Evolutionary conservation across 2,888 invertebrate genomes (phyloP), one percentile per base, ranked within the genome.

Genomic region (Perizoma affinitatum): DNA sequence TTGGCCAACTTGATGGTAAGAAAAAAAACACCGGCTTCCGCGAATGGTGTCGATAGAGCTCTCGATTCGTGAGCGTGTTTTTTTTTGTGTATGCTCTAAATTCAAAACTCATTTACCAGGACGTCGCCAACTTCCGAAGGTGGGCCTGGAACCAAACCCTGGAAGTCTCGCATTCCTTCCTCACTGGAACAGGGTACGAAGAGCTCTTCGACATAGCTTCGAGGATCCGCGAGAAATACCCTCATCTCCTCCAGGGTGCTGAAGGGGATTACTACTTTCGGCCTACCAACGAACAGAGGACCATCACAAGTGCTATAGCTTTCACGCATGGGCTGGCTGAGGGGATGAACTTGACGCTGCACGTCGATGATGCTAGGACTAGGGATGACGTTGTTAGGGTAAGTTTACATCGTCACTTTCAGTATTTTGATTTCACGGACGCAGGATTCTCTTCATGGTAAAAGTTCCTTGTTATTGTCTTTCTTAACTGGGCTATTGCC

Each of bases 101-200:
- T 7, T 8, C 6, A 8, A 38, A 49, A 43, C 22, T n/a, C 44
- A 53, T 42, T 41, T 66, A 59, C 0, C 87, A 94, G 76, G 97
- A 97, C 78, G 87, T 96, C 41, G 93, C 95, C 48, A 90, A 94
- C 62, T 85, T 97, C 45, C 93, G 91, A 72, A 89, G 90, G 64
- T 96, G 96, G 95, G 86, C 86, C 9, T 95, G 96, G 94, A 94
- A 95, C 71, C 81, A 88, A 0, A 94, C 94, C 45, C 85, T 96
- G 10, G 88, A 92, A 10, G 84, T 87, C 1, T 87, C 93, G 11
- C 92, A 93, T 9, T 89, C 94, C n/a, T 87, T 84, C 58, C 86
- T 96, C 66, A 95, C 96, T 0, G 87, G 88, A 0, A 70, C 70
- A 1, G 94, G 94, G 0, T 94, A 93, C 73, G 94, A 95, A 61